Conservation (phyloP, 2,888 invertebrate species). For the Prenolepis imparis region DNA sequence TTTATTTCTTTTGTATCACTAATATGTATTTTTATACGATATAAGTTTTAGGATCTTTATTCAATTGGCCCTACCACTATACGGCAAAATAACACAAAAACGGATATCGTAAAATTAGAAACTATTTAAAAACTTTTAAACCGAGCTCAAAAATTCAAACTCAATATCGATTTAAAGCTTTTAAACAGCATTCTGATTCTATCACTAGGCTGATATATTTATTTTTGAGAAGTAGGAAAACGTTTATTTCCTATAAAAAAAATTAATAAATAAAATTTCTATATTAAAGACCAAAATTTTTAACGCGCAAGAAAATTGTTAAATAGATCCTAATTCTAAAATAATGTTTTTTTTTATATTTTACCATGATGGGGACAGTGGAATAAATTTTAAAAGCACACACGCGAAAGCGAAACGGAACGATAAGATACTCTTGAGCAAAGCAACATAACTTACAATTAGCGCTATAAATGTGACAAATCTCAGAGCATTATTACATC, state of each 20-base stretch:
- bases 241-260: too few relatives aligned
- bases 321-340: too few relatives aligned
- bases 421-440: not conserved
- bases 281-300: too few relatives aligned
- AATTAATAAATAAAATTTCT: too few relatives aligned
- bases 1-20: conserved; percentile 21
- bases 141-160: not conserved
- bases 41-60: not conserved
- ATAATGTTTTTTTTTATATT: too few relatives aligned
- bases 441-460: not conserved
- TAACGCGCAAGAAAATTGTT: too few relatives aligned
- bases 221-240: too few relatives aligned
- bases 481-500: not conserved
- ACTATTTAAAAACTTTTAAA: not conserved
- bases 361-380: too few relatives aligned
- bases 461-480: not conserved
- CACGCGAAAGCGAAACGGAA: conserved; percentile 4
- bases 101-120: not conserved
- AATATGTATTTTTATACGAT: not conserved
- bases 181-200: not conserved
- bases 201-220: not conserved
- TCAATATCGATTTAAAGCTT: not conserved
- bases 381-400: conserved; percentile 11
- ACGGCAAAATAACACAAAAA: not conserved
- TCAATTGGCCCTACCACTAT: not conserved